A percentile compares a stretch with the other conserved stretches of the same genome.
These are phyloP conservation scores for Corticium candelabrum DNA, from an alignment of 37 sponge, comb jelly and placozoan genomes.

Conservation along the genomic window DNA sequence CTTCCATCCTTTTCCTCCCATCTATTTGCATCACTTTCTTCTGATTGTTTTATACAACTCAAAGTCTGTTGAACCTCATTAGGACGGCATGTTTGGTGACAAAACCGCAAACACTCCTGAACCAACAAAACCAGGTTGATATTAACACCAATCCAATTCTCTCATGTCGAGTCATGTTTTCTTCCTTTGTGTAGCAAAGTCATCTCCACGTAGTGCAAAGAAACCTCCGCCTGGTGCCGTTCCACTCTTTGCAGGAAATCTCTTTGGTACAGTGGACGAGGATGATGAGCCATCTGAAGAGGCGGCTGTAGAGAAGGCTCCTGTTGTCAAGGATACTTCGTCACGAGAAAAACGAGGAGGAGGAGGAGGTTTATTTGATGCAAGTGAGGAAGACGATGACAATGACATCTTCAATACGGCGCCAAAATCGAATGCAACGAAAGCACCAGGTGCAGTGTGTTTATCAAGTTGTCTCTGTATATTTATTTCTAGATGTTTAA, in stretches of 20 bases:
- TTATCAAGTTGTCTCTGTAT: too few species aligned
- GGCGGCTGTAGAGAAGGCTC: constrained; percentile 8
- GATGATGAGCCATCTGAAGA: constrained; percentile 1
- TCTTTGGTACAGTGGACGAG: neutral
- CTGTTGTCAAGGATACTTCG: neutral
- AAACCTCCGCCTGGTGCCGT: neutral
- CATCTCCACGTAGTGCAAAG: neutral
- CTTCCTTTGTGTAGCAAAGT: too few species aligned
- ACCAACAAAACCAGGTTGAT: too few species aligned
- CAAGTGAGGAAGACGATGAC: neutral
- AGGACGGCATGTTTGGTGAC: too few species aligned
- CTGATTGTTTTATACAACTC: too few species aligned
- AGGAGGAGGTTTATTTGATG: constrained; percentile 6
- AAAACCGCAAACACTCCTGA: too few species aligned
- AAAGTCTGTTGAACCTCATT: too few species aligned
- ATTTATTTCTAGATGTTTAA: too few species aligned
- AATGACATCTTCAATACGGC: neutral
- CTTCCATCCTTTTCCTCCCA: too few species aligned
- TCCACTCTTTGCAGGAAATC: neutral
- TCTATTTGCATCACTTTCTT: too few species aligned
- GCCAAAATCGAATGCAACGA: neutral
- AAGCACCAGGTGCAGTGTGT: neutral
- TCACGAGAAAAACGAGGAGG: neutral
- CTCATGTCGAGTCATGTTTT: too few species aligned
- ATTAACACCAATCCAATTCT: too few species aligned